Percentiles rank a stretch among this genome's conserved stretches.
These are phyloP conservation scores for Bombus confusus DNA, from an alignment of 1,140 invertebrate genomes.

Conservation along the genomic window DNA sequence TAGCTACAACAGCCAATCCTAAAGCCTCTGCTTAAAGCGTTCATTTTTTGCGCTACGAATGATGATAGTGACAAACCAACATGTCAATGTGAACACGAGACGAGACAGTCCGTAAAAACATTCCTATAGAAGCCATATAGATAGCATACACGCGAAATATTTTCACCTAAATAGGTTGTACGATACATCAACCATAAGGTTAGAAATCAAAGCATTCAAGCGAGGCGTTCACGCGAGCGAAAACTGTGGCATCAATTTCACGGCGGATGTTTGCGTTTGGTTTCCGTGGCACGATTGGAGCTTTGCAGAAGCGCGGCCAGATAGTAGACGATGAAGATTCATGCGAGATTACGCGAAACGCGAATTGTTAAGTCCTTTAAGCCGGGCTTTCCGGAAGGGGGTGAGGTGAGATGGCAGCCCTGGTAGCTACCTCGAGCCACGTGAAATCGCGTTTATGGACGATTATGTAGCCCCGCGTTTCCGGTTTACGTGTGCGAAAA, in stretches of 20 bases:
- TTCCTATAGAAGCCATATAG: neutral
- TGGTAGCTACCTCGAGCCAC: neutral
- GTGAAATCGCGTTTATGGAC: slow-evolving; percentile 46
- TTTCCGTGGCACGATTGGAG: neutral
- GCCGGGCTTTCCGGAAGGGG: slow-evolving; percentile 50
- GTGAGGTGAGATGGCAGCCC: neutral
- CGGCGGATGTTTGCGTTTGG: slow-evolving; percentile 15
- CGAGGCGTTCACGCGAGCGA: neutral
- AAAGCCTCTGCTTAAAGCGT: too few species aligned
- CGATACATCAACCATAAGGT: neutral
- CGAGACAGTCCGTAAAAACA: too few species aligned
- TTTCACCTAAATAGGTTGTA: neutral
- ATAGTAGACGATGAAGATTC: slow-evolving; percentile 68
- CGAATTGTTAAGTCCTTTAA: slow-evolving; percentile 69
- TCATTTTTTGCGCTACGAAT: too few species aligned
- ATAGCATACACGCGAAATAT: neutral
- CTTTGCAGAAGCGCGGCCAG: slow-evolving; percentile 24
- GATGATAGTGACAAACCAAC: too few species aligned
- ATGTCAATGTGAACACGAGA: too few species aligned
- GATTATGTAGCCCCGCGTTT: slow-evolving; percentile 35
- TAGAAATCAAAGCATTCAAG: neutral
- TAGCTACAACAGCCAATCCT: too few species aligned
- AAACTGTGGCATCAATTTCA: slow-evolving; percentile 18
- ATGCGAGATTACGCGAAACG: slow-evolving; percentile 66
- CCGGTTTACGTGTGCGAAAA: slow-evolving; percentile 30